A percentile compares a stretch with the other conserved stretches of the same genome.
Conservation (phyloP, 2,888 invertebrate genomes). For the Pollenia griseotomentosa region DNA sequence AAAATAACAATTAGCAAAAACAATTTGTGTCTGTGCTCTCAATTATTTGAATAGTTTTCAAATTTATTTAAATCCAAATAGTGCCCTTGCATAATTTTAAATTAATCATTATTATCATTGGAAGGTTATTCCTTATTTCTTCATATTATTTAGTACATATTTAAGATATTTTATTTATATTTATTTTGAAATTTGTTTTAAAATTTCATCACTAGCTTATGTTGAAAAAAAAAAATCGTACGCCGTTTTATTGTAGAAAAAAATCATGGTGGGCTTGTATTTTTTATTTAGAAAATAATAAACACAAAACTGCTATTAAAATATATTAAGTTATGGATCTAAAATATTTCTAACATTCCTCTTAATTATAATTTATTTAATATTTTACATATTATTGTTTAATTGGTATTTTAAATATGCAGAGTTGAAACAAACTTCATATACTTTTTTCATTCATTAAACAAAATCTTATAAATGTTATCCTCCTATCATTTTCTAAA, state of each 20-base stretch:
- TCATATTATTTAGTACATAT: neutral
- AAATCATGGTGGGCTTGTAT: neutral
- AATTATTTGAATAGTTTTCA: slow-evolving; percentile 16
- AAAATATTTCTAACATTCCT: too few relatives aligned
- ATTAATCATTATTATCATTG: neutral
- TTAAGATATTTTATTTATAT: neutral
- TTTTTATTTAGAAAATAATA: neutral
- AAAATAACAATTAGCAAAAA: neutral
- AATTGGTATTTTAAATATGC: too few relatives aligned
- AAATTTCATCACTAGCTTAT: slow-evolving; percentile 25
- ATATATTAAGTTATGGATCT: too few relatives aligned
- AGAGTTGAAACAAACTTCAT: too few relatives aligned
- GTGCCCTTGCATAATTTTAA: neutral
- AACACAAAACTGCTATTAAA: too few relatives aligned
- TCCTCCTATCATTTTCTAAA: too few relatives aligned
- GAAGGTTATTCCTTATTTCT: neutral
- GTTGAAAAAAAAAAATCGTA: neutral
- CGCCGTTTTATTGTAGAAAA: neutral
- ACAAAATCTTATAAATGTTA: too few relatives aligned
- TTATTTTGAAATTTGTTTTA: slow-evolving; percentile 51
- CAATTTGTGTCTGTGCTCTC: slow-evolving; percentile 13
- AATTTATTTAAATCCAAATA: neutral
- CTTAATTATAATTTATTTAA: too few relatives aligned
- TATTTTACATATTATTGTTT: too few relatives aligned
- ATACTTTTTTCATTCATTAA: too few relatives aligned